Evolutionary conservation across 2,797 vertebrate genomes (phyloP), one percentile per base, ranked within the genome.

Genomic region (Enteromius fasciolatus): DNA sequence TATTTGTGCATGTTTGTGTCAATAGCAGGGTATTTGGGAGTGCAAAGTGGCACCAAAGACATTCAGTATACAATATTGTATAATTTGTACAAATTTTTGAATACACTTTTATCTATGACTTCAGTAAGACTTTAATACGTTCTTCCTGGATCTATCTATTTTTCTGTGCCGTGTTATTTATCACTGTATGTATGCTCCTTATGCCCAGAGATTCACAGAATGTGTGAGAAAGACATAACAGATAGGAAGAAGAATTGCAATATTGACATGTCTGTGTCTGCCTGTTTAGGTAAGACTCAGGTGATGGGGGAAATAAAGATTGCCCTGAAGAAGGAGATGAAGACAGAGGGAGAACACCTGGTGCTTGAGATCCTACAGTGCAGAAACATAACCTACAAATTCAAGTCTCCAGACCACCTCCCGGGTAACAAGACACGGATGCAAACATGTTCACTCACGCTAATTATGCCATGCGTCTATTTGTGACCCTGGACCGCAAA

Each of bases 271-370:
- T 70, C 14, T 86, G 41, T 74, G 39, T 69, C 48, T 81, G 54
- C 48, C 10, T n/a, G 33, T 76, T 50, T 77, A 99, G 97, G 95
- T 91, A 98, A 98, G 94, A 97, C 97, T 77, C 97, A 99, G 86
- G 94, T 99, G 80, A 98, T 99, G 95, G 98, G 98, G 84, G 98
- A 99, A 94, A 99, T 99, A 78, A 99, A 98, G 92, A 97, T 99
- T 76, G 97, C 98, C 25, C 86, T 99, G 90, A 99, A 99, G 91
- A 99, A 97, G 86, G 98, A 99, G 92, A 95, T 98, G 92, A 99
- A 98, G 93, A 98, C 97, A 2, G 98, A 99, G 85, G 98, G 98
- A 23, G 98, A 99, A 84, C 96, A 99, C 48, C 91, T 99, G 74
- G 96, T 97, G 85, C 96, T 99, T 81, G 98, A 99, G 94, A 97